Evolutionary conservation across 92 coral and sea anemone genomes (phyloP).

Genomic region (Siderastrea siderea): DNA sequence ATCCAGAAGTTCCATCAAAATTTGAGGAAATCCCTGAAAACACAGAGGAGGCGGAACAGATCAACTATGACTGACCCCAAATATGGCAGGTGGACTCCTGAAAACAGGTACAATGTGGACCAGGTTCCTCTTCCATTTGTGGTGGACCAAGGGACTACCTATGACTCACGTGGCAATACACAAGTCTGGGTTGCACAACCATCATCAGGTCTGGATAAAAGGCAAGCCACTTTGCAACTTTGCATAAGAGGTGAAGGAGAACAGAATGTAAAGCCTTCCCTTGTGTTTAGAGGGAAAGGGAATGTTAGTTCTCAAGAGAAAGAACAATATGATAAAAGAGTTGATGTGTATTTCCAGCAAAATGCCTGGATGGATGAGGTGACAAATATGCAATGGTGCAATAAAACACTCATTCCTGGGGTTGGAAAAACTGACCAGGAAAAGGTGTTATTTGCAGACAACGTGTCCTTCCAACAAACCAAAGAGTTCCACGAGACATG

Average conservation of each 20-base stretch:
- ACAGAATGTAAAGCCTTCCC: slow-evolving; percentile 74
- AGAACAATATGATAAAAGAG: slow-evolving; percentile 50
- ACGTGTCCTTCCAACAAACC: no score
- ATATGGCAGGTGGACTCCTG: slow-evolving; percentile 10
- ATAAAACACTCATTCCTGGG: no score
- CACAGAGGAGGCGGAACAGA: no score
- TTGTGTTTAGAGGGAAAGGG: slow-evolving; percentile 77
- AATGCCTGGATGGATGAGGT: no score
- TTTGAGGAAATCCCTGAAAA: no score
- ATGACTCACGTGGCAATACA: slow-evolving; percentile 54
- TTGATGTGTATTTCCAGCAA: slow-evolving; percentile 70
- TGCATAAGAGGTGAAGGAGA: slow-evolving; percentile 71
- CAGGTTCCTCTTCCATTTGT: slow-evolving; percentile 79
- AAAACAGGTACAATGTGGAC: slow-evolving; percentile 60
- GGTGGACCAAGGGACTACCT: slow-evolving; percentile 66
- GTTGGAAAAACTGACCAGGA: no score
- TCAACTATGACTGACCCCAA: no score
- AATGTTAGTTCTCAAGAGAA: slow-evolving; percentile 35
- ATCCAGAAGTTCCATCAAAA: no score
- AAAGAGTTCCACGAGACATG: no score
- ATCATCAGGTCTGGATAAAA: slow-evolving; percentile 61
- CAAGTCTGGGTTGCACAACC: slow-evolving; percentile 79
- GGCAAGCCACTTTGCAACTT: slow-evolving; percentile 75
- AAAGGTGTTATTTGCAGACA: no score
- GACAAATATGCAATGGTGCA: no score